Base-by-base conservation (phyloP, 2,113 vertebrate genomes). In the Theristicus caerulescens region DNA sequence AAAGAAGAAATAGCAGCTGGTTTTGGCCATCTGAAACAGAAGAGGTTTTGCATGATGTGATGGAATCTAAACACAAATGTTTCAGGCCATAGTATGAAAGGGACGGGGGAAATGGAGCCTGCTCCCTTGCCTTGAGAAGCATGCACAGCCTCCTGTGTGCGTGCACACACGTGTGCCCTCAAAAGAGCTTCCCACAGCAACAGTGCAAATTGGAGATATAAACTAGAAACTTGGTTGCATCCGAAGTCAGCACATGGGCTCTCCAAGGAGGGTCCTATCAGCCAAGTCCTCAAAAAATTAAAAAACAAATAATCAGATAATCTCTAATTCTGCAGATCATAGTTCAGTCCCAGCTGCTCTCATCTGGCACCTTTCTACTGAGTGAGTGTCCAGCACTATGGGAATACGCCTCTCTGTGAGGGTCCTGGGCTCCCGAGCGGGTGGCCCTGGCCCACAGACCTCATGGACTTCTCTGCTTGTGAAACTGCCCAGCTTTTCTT, bases 1-100 rank as follows among this genome's bases (percentile, higher is more conserved):
- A 91, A 91, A 94, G 87, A 91, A 93, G 91, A 94, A 93, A 86
- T 66, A 95, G 74, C 91, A 97, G 93, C 94, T 95, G 93, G 32
- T 85, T 94, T 91, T 47, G 78, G 67, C 91, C 72, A 38, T 46
- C 18, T 80, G 91, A 85, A 96, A 74, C 71, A 87, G 80, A 85
- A 78, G 67, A 77, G 71, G 59, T 86, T 96, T 95, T 86, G 51
- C 79, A 67, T 4, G 0, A 83, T 82, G 59, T 90, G 73, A 67
- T 14, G 81, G 91, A 96, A 95, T 94, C 96, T 95, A 90, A 94
- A 81, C 74, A 90, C n/a, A 88, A 91, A 79, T 58, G 22, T 93
- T 82, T 82, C 59, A 51, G 93, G 66, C 81, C 19, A 2, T 66
- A 46, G n/a, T 86, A 29, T 47, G 91, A 85, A 73, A 88, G 47